Evolutionary conservation across 2,113 vertebrate species (phyloP).

Genomic region (Hipposideros armiger): DNA sequence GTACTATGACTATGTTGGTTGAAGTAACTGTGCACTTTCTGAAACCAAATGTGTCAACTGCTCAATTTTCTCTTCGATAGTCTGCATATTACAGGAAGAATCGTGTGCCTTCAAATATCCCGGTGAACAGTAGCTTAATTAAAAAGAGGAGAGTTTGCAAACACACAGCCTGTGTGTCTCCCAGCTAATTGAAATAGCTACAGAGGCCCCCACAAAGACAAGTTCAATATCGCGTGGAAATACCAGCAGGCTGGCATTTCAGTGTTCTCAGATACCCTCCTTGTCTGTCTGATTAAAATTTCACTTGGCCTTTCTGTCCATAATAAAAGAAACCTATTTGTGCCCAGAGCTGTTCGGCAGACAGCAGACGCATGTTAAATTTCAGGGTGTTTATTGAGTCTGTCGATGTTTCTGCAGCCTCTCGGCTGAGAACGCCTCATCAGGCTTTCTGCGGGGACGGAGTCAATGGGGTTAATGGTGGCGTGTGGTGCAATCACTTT

Average conservation of each 20-base stretch:
- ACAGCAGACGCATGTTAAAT: slow-evolving; percentile 69
- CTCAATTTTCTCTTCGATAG: slow-evolving; percentile 54
- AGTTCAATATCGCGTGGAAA: slow-evolving; percentile 72
- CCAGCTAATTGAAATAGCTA: slow-evolving; percentile 80
- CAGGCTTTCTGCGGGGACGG: slow-evolving; percentile 62
- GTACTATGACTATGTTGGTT: background rate
- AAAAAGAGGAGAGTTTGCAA: slow-evolving; percentile 68
- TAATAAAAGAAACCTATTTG: slow-evolving; percentile 83
- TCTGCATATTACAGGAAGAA: slow-evolving; percentile 69
- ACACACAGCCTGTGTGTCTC: slow-evolving; percentile 57
- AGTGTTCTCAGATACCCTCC: slow-evolving; percentile 65
- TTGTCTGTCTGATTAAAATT: slow-evolving; percentile 84
- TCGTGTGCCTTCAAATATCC: background rate
- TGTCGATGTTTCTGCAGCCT: background rate
- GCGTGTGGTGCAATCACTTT: slow-evolving; percentile 59
- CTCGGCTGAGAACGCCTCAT: slow-evolving; percentile 56
- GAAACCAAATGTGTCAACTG: slow-evolving; percentile 28
- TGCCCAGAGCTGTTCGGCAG: slow-evolving; percentile 71
- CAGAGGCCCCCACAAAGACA: slow-evolving; percentile 65
- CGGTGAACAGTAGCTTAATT: slow-evolving; percentile 72
- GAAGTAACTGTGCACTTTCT: background rate
- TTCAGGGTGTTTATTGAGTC: slow-evolving; percentile 73
- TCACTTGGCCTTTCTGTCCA: slow-evolving; percentile 80
- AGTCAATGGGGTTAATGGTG: slow-evolving; percentile 80
- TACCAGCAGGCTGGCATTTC: slow-evolving; percentile 72